Conservation (phyloP, 2,113 vertebrate species). For the Oceanodroma tethys region DNA sequence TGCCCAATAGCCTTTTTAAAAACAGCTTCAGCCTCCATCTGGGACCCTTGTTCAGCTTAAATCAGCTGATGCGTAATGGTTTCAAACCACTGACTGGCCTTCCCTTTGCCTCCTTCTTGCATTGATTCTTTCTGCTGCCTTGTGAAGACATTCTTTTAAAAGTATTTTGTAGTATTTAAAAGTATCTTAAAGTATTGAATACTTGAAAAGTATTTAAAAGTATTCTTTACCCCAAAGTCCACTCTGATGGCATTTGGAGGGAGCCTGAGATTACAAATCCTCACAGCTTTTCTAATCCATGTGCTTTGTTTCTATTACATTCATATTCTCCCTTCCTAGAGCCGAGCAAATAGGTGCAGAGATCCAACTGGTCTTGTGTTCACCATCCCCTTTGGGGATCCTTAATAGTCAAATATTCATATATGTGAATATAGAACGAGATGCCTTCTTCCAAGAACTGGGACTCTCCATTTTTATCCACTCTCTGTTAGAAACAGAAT, state of each 20-base stretch:
- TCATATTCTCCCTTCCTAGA: neutral
- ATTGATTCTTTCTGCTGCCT: neutral
- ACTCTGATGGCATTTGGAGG: neutral
- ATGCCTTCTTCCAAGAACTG: neutral
- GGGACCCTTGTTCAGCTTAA: neutral
- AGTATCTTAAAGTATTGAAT: neutral
- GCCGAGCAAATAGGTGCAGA: neutral
- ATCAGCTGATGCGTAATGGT: rapidly evolving
- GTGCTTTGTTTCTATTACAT: neutral
- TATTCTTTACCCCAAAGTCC: neutral
- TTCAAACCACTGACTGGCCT: neutral
- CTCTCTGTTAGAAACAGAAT: neutral
- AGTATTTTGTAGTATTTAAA: neutral
- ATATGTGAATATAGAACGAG: neutral
- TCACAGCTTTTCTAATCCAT: neutral
- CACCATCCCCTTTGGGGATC: neutral
- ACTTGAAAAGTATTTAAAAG: neutral
- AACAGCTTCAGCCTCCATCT: neutral
- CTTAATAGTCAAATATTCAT: neutral
- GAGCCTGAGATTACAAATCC: neutral
- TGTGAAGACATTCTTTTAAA: neutral
- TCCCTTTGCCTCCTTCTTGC: neutral
- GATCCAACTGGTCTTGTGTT: neutral
- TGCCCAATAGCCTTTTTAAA: neutral
- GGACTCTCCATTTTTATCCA: neutral